phyloP scores from a whole-genome alignment of 2,113 vertebrate genomes.

The Platichthys flesus region DNA sequence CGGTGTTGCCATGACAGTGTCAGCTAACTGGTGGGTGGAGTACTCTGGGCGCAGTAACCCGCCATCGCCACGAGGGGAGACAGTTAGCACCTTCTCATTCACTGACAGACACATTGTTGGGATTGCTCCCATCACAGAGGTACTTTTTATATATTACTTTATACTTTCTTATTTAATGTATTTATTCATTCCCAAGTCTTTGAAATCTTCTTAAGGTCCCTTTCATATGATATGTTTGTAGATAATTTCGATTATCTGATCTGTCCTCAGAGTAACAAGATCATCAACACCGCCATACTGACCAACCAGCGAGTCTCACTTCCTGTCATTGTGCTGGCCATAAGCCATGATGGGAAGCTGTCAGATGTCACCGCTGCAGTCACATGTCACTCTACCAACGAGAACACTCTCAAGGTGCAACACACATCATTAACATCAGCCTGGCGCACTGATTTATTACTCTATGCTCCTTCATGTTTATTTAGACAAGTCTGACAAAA shows the following conservation, averaged over 20 bases:
- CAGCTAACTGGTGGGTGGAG: constrained; percentile 79
- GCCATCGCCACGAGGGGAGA: constrained; percentile 27
- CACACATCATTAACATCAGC: not conserved
- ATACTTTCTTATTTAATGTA: no score
- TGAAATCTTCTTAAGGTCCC: not conserved
- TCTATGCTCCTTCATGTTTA: not conserved
- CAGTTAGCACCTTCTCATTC: constrained; percentile 73
- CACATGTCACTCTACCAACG: constrained; percentile 87
- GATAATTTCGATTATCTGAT: not conserved
- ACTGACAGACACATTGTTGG: constrained; percentile 73
- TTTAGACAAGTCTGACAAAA: no score
- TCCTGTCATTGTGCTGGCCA: constrained; percentile 87
- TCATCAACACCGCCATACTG: constrained; percentile 92
- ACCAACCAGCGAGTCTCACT: constrained; percentile 88
- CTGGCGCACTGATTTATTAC: not conserved
- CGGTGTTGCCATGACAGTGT: constrained; percentile 74
- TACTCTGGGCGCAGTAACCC: constrained; percentile 50
- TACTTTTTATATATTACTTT: constrained; percentile 22
- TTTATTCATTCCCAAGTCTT: not conserved
- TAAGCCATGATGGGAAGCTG: constrained; percentile 85
- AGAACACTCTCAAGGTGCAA: constrained; percentile 90
- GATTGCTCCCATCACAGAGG: constrained; percentile 79
- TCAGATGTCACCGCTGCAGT: constrained; percentile 84
- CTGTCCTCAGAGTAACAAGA: constrained; percentile 66
- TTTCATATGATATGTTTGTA: not conserved